Conservation (phyloP, 1,140 invertebrate species). For the Copidosoma floridanum region DNA sequence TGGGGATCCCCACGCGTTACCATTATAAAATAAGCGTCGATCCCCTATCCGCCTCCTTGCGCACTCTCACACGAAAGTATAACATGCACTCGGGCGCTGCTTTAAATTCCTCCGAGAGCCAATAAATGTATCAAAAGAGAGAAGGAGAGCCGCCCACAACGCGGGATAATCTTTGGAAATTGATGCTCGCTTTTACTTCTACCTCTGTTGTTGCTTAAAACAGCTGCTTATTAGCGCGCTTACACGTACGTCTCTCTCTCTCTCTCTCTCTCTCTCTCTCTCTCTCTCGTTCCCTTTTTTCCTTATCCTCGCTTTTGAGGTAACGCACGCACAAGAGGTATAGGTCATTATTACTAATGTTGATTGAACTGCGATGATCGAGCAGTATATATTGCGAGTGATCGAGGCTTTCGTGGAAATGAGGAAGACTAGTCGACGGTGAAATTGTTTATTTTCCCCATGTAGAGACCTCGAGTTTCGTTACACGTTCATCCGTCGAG, state of each 20-base stretch:
- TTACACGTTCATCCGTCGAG: too few species aligned
- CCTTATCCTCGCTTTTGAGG: neutral
- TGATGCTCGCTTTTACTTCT: neutral
- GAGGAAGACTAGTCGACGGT: slow-evolving; percentile 6
- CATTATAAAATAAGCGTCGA: too few species aligned
- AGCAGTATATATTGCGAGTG: too few species aligned
- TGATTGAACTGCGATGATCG: slow-evolving; percentile 16
- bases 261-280: too few species aligned
- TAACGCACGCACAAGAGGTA: neutral
- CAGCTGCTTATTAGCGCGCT: too few species aligned
- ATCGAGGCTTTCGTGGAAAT: slow-evolving; percentile 8
- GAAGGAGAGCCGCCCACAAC: too few species aligned
- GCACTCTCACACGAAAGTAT: neutral
- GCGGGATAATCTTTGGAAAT: slow-evolving; percentile 7
- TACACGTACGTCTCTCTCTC: too few species aligned
- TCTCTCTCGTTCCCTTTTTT: neutral
- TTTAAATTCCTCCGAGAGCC: neutral
- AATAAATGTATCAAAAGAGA: neutral
- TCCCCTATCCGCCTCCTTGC: neutral
- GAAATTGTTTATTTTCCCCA: too few species aligned
- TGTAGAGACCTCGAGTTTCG: too few species aligned
- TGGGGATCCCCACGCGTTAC: too few species aligned
- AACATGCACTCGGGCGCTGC: neutral
- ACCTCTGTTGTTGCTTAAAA: too few species aligned
- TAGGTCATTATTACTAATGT: slow-evolving; percentile 7